Percentiles rank a stretch among this genome's conserved stretches.
phyloP scores from a whole-genome alignment of 2,113 vertebrate species.

The Lichenostomus cassidix region DNA sequence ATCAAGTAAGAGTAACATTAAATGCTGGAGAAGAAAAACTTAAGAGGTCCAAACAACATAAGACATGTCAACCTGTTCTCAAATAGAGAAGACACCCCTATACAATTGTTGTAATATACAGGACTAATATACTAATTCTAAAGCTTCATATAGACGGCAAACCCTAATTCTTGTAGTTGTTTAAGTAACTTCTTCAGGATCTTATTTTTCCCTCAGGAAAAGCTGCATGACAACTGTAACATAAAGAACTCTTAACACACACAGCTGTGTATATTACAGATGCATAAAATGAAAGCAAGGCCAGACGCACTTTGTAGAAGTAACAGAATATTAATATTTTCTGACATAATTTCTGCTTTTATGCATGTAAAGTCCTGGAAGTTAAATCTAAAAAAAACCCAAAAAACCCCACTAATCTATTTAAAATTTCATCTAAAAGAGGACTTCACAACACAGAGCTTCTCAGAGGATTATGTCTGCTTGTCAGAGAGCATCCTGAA shows the following conservation, averaged over 20 bases:
- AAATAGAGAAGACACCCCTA: not conserved
- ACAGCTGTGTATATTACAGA: not conserved
- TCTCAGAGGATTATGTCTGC: not conserved
- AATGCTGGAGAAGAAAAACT: not conserved
- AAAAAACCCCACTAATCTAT: not conserved
- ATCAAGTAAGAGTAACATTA: not conserved
- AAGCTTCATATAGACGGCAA: not conserved
- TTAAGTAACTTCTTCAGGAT: not conserved
- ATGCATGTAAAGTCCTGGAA: not conserved
- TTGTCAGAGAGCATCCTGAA: not conserved
- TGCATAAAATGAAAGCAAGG: not conserved
- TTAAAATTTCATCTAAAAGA: not conserved
- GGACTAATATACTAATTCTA: not conserved
- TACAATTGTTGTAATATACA: not conserved
- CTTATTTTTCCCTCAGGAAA: not conserved
- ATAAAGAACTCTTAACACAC: not conserved
- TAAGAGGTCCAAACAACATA: not conserved
- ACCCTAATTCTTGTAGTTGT: not conserved
- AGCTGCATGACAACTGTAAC: not conserved
- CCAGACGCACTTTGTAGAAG: not conserved
- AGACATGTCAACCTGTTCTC: not conserved
- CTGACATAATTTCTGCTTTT: not conserved
- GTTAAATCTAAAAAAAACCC: not conserved
- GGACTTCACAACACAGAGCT: not conserved
- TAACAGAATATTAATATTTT: not conserved